Base-by-base conservation (phyloP, 2,888 invertebrate species). In the Brenthis ino region DNA sequence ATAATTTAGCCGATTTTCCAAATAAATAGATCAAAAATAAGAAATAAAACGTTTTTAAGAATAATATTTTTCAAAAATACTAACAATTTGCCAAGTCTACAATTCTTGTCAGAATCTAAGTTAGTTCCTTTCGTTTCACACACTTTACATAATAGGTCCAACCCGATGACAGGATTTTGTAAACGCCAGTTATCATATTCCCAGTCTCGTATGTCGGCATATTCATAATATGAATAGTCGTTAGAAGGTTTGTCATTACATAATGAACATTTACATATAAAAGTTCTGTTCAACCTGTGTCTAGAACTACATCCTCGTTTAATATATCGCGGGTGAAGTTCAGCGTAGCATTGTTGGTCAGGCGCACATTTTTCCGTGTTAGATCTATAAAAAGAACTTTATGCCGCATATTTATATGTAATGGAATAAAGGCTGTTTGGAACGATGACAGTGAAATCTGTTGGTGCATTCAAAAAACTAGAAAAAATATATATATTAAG, bases 221-320 rank as follows among this genome's bases (percentile, higher is more conserved):
- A 90, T 55, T 82, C 79, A 73, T 85, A 89, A 77, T 82, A 82
- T 65, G 75, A 72, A 65, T 71, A 64, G 58, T 86, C 83, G 61
- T 77, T 73, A 20, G 81, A 79, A 68, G 86, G 82, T 77, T 88
- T 89, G 76, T 88, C 85, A 76, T 89, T 89, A 75, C 90, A 89
- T 50, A 89, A 74, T 53, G 84, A 86, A 74, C 90, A 91, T 80
- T 87, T 89, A 77, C 90, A 91, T 75, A 82, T 76, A 77, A 88
- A 88, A 69, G 86, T 88, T 74, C 81, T 82, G 69, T 86, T 88
- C 68, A 85, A 55, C 71, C 77, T 78, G 37, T 75, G 78, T 76
- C 80, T 82, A 72, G 80, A 69, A 37, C 80, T 68, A 78, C 91
- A 89, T 57, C 87, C 89, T 80, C 28, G 28, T 28, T 77, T 85